Evolutionary conservation across 2,888 invertebrate genomes (phyloP), one percentile per base, ranked within the genome.

Genomic region (Luperina nickerlii): DNA sequence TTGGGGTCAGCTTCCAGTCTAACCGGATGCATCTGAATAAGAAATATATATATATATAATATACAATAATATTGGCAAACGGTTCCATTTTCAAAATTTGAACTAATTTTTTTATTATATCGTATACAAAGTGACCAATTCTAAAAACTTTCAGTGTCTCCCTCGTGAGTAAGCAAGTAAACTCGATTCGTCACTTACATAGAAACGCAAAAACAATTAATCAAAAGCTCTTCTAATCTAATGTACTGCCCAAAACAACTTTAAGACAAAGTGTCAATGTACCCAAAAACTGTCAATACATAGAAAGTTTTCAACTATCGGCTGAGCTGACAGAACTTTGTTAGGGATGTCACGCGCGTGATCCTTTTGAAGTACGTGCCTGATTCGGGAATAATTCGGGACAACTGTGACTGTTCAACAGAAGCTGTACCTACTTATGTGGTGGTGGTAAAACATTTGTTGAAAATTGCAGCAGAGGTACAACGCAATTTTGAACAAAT

Each of bases 321-420:
- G n/a, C 38, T 27, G 27, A 24, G 20, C 32, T 72, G 60, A 81
- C 38, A 71, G n/a, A 71, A n/a, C 70, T 70, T 84, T 66, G 69
- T 74, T 66, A 81, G 76, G 79, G 84, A 5, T 79, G 82, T 69
- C 87, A 86, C 87, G 82, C 79, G 13, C 81, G 54, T 67, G 65
- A 72, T 66, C 76, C 74, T 73, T 78, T 60, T 5, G 42, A 84
- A 78, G 66, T 85, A 84, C 82, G 84, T 86, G 84, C 67, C n/a
- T 68, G 66, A 78, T 24, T 20, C n/a, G 42, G 66, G 66, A 70
- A 78, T 78, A 85, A 78, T 86, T 75, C 24, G 27, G 27, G 67
- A 82, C 78, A 74, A 74, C 60, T 72, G 54, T 65, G 13, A 38
- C 74, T 65, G 63, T 45, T 27, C n/a, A 20, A 15, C 63, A 24